Conservation (phyloP, 2,888 invertebrate species). For the Andrena praecox region DNA sequence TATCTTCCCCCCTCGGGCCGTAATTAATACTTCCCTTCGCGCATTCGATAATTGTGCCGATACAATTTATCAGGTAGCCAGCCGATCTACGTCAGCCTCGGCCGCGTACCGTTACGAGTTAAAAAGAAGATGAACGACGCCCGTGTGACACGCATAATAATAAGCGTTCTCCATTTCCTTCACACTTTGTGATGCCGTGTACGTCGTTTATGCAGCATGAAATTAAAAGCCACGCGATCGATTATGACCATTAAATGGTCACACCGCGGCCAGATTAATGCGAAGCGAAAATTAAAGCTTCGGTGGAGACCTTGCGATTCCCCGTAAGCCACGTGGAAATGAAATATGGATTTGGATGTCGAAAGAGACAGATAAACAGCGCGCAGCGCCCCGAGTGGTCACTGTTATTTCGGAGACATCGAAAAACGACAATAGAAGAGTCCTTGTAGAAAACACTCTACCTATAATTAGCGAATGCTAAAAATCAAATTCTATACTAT, state of each 20-base stretch:
- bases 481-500: no score
- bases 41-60: conserved; percentile 45
- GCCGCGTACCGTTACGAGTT: conserved; percentile 9
- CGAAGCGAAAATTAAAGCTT: no score
- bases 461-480: no score
- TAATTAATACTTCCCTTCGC: conserved; percentile 50
- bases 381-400: no score
- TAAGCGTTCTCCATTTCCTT: background rate
- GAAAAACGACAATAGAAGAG: no score
- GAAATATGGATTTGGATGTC: no score
- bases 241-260: background rate
- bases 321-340: no score
- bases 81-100: background rate
- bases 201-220: background rate
- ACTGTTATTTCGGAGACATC: no score
- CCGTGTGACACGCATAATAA: conserved; percentile 9
- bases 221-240: background rate
- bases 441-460: no score
- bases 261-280: no score
- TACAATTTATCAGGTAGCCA: conserved; percentile 41
- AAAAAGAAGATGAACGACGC: conserved; percentile 17
- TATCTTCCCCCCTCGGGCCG: conserved; percentile 22
- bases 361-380: no score
- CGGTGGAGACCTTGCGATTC: no score
- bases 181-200: background rate